Base-by-base conservation (phyloP, 2,113 vertebrate species). In the Rhadina sibilatrix region DNA sequence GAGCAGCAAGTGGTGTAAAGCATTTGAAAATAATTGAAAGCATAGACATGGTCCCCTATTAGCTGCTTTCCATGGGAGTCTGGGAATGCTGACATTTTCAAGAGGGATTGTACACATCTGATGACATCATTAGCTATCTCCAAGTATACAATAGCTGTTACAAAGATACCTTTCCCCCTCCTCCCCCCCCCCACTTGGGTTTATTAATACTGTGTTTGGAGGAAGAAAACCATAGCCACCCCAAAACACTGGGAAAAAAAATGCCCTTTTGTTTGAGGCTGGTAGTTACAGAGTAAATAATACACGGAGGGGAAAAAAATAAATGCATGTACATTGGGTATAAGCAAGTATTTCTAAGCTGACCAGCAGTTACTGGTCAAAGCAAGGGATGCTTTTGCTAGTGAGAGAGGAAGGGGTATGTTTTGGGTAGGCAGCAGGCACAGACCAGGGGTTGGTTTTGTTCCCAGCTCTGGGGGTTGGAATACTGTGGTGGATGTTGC, bases 241-340 rank as follows among this genome's bases (percentile, higher is more conserved):
- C 15, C 33, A 56, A 69, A 91, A 42, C 16, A 8, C 12, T 20
- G 31, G 42, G n/a, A n/a, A 27, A 70, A 85, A 92, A 35, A 30
- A 25, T 1, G 24, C 3, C 6, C 3, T 59, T 85, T 59, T 3
- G 0, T 80, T 83, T 0, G 1, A n/a, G 33, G 20, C 35, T 66
- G 15, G 12, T 38, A 42, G 27, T 53, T 31, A 57, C 54, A 93
- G 17, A 33, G 10, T 23, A 80, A 63, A n/a, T 17, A 0, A 1
- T 30, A 40, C 28, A 37, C 53, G 21, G 37, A 10, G 11, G 1
- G 14, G 15, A 24, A 59, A 61, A 57, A 75, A 49, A 59, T 21
- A 18, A 49, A 17, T 20, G 4, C 2, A 0, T 33, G 3, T 20
- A 17, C 33, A 4, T 24, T 68, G 5, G 22, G 3, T 84, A 9